Percentiles rank a stretch among this genome's conserved stretches.
These are phyloP conservation scores for Caenorhabditis elegans DNA, from an alignment of 1,140 invertebrate species.

Conservation along the genomic window DNA sequence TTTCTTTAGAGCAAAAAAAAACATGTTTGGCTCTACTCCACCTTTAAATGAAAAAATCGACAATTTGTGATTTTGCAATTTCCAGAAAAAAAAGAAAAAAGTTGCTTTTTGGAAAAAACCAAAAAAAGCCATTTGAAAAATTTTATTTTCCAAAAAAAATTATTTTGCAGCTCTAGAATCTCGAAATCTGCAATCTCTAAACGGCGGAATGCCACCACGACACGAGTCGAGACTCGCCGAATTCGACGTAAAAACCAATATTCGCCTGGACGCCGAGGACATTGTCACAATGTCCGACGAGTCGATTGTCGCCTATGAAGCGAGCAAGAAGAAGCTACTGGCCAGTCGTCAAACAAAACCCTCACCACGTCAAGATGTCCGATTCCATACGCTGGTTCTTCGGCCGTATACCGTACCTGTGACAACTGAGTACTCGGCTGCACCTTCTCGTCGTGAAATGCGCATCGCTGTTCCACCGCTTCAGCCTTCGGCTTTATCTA, in stretches of 20 bases:
- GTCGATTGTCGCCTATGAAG: neutral
- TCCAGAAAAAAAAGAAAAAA: too few species aligned
- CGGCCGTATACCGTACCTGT: conserved; percentile 2
- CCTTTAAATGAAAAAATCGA: too few species aligned
- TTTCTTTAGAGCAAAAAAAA: too few species aligned
- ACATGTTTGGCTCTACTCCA: too few species aligned
- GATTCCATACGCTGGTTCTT: neutral
- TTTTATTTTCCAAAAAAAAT: neutral
- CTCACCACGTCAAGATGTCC: neutral
- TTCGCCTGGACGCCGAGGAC: neutral
- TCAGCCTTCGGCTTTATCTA: too few species aligned
- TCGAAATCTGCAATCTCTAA: neutral
- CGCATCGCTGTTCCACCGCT: neutral
- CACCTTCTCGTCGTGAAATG: neutral
- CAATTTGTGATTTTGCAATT: too few species aligned
- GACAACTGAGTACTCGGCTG: neutral
- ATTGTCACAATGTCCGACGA: neutral
- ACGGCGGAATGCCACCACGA: neutral
- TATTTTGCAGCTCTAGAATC: neutral
- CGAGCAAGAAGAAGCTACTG: neutral
- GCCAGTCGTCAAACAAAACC: neutral
- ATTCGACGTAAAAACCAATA: neutral
- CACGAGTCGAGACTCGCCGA: neutral
- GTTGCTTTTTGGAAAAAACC: too few species aligned
- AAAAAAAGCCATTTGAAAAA: neutral